Percentiles rank a stretch among this genome's conserved stretches.
These are phyloP conservation scores for Yoshiicerus persimilis DNA, from an alignment of 1,140 invertebrate genomes.

Conservation along the genomic window DNA sequence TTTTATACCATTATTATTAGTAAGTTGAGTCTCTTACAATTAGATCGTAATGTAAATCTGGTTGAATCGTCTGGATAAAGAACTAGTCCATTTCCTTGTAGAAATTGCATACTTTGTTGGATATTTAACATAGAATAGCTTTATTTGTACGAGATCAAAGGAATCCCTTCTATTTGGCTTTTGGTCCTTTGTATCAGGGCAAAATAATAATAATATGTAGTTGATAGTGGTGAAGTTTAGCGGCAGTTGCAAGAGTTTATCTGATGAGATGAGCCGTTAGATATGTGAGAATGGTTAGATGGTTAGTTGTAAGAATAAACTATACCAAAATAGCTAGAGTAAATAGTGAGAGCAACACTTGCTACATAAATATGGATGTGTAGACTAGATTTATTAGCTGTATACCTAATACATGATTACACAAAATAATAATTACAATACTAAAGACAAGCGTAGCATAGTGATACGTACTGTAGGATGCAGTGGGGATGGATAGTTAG, in stretches of 20 bases:
- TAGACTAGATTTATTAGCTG: no score
- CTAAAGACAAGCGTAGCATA: not conserved
- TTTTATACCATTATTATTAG: not conserved
- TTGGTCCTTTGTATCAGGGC: not conserved
- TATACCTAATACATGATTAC: no score
- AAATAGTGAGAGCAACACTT: not conserved
- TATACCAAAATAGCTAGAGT: not conserved
- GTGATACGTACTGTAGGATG: not conserved
- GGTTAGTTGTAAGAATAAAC: not conserved
- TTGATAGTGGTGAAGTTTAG: not conserved
- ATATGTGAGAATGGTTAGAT: not conserved
- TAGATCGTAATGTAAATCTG: not conserved
- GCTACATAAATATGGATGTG: not conserved
- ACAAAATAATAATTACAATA: not conserved
- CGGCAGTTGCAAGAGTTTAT: not conserved
- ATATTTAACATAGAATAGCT: not conserved
- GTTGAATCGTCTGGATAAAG: not conserved
- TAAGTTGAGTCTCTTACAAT: not conserved
- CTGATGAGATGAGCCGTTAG: not conserved
- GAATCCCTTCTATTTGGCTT: not conserved
- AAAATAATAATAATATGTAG: not conserved
- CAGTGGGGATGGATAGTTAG: not conserved
- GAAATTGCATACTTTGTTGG: not conserved
- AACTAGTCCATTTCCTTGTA: not conserved
- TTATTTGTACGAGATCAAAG: not conserved